Percentiles rank a stretch among this genome's conserved stretches.
Evolutionary conservation across 2,797 vertebrate genomes (phyloP).

Genomic region (Pangasius djambal): DNA sequence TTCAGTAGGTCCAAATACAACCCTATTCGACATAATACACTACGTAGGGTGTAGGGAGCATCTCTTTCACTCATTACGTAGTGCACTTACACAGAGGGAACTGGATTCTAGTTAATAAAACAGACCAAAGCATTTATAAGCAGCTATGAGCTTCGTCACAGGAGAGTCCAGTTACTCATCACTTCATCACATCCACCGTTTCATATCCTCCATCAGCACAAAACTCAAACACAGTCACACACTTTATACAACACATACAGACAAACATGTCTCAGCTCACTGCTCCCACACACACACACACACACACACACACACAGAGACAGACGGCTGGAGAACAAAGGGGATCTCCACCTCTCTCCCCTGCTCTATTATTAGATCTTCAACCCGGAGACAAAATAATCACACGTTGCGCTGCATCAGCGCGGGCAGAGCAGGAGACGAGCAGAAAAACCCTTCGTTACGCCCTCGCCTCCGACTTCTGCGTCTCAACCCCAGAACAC

Average conservation of each 20-base stretch:
- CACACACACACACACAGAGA: neutral
- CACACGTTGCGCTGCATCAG: conserved; percentile 79
- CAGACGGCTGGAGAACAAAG: conserved; percentile 58
- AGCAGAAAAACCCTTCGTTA: conserved; percentile 14
- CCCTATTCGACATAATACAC: neutral
- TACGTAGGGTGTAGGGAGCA: neutral
- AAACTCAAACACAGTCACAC: neutral
- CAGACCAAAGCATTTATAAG: neutral
- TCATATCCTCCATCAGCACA: neutral
- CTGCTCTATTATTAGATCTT: conserved; percentile 82
- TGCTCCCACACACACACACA: neutral
- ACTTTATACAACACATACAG: conserved; percentile 12
- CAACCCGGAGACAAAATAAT: conserved; percentile 84
- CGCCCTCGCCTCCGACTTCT: neutral
- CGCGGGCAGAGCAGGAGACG: conserved; percentile 59
- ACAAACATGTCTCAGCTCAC: neutral
- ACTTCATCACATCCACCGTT: neutral
- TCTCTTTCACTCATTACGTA: neutral
- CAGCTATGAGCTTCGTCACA: neutral
- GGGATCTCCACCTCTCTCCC: conserved; percentile 73
- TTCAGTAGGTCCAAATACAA: neutral
- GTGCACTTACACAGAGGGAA: neutral
- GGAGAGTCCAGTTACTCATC: neutral
- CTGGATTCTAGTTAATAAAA: neutral
- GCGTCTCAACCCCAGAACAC: neutral